Base-by-base conservation (phyloP, 2,113 vertebrate genomes). In the Corythornis vintsioides region DNA sequence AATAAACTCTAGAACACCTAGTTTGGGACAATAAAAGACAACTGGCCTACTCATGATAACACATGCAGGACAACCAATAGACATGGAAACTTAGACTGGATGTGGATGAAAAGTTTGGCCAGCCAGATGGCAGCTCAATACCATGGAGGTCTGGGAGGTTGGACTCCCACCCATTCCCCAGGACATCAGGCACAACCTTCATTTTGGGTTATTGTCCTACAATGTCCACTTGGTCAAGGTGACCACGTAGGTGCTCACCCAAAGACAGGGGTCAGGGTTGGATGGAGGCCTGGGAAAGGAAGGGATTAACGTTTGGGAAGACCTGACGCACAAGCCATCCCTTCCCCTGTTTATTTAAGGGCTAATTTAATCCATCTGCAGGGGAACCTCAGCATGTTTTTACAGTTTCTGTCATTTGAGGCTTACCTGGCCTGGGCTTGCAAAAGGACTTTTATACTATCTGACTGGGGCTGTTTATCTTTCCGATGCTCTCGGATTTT, bases 361-460 rank as follows among this genome's bases (percentile, higher is more conserved):
- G 52, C 94, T 98, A 96, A 98, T 97, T 98, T 96, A 97, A 96
- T 97, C 94, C 88, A 53, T 97, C 96, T 97, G 93, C 88, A 90
- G 74, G 95, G 93, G 88, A 95, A 96, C 93, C 88, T 95, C 90
- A 66, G 86, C 95, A 63, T 97, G 96, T 97, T 97, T 98, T 95
- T 79, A 97, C 95, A 95, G 88, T 96, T 98, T 95, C 96, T 98
- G 96, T 97, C 95, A 93, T 94, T 80, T 93, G 95, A 97, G 95
- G 93, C 95, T 98, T 98, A 98, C 97, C 97, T 98, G 97, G 96
- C 19, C 53, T 74, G 80, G 74, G 86, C 97, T 97, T 94, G 97
- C 96, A 93, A 97, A 97, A 94, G 96, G 84, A 98, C 97, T 98
- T 98, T 98, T 97, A 97, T 97, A 94, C 96, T 96, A 97, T 98